Evolutionary conservation across 2,797 vertebrate species (phyloP), one percentile per base, ranked within the genome.

Genomic region (Argya squamiceps): DNA sequence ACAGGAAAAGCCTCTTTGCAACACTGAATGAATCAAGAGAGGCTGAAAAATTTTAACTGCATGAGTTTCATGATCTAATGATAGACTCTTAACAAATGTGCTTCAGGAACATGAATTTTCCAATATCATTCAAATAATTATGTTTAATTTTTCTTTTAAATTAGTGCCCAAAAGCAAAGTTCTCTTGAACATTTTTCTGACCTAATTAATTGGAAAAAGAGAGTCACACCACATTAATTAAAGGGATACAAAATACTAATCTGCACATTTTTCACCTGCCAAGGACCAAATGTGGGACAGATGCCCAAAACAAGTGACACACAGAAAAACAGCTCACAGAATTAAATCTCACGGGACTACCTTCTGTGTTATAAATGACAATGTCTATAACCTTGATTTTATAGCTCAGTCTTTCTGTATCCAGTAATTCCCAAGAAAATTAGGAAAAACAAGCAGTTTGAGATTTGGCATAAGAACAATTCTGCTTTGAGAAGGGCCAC

Each of bases 241-340:
- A 88, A 80, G 32, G 30, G 50, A 88, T 73, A 84, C 43, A 81
- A 89, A 93, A 88, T 32, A 85, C 26, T 81, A 84, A 88, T 20
- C 47, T 69, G 43, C 49, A 68, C 19, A 71, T 89, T 93, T 94
- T 93, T 96, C 26, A 94, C 27, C 91, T 92, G 89, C 69, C 84
- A 91, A 97, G 82, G 73, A 95, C 71, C 76, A 91, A 94, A 96
- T 88, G 65, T 93, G 83, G 92, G 93, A 89, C 92, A 93, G 65
- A 88, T 24, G 15, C 59, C 46, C 50, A 65, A 91, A 95, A 91
- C 88, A 88, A 94, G 41, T 0, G 23, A 63, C 53, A 88, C 36
- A 87, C 62, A 88, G 88, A 47, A 89, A 89, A 80, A 4, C 46
- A 78, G 62, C 55, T 74, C 84, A 44, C n/a, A 75, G 59, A 94